Percentiles rank a stretch among this genome's conserved stretches.
Evolutionary conservation across 2,113 vertebrate genomes (phyloP).

Genomic region (Halcyon senegalensis): DNA sequence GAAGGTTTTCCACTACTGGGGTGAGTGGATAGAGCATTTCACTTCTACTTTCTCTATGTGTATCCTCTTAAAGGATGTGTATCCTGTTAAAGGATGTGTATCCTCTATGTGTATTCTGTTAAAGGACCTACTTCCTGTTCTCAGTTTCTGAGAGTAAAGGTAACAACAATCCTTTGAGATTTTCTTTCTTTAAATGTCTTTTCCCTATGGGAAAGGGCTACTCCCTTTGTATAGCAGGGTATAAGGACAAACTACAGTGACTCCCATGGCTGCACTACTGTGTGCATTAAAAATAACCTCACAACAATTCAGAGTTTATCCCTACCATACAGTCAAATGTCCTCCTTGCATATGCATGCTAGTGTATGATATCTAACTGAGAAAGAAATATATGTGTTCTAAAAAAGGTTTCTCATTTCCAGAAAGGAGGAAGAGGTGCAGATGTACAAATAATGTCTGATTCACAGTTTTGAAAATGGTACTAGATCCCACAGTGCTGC

Average conservation of each 20-base stretch:
- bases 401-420: not conserved
- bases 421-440: not conserved
- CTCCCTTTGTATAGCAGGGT: not conserved
- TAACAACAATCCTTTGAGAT: not conserved
- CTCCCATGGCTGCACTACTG: rapidly evolving
- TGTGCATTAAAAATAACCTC: not conserved
- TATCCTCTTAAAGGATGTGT: no score
- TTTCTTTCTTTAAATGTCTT: not conserved
- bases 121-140: not conserved
- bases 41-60: not conserved
- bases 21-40: not conserved
- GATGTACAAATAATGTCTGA: not conserved
- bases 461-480: not conserved
- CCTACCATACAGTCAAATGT: not conserved
- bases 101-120: not conserved
- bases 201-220: not conserved
- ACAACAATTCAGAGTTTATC: not conserved
- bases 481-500: not conserved
- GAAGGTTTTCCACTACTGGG: not conserved
- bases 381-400: not conserved
- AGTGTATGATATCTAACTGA: not conserved
- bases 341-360: not conserved
- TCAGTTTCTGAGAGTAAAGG: not conserved
- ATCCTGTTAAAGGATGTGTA: no score
- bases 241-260: not conserved